Conservation (phyloP, 1,140 invertebrate species). For the Aphelenchoides avenae region DNA sequence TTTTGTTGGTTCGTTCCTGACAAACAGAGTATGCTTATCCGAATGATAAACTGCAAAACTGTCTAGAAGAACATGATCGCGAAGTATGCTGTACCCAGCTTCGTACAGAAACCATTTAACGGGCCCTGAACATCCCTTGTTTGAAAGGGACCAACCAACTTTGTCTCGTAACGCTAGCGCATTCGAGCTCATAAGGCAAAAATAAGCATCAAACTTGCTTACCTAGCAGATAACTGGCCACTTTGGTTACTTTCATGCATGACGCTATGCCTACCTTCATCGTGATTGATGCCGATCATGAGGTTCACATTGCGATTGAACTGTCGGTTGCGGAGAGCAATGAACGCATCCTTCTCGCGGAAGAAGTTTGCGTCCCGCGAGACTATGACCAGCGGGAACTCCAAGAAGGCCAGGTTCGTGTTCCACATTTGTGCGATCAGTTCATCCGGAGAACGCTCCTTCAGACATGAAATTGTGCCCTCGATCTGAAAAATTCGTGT, state of each 20-base stretch:
- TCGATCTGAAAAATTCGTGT: conserved; percentile 43
- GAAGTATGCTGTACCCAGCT: too few species aligned
- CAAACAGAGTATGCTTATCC: too few species aligned
- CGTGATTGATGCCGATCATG: conserved; percentile 58
- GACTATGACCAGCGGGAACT: conserved; percentile 58
- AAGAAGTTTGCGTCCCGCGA: conserved; percentile 57
- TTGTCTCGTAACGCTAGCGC: neutral
- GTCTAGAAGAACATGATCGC: too few species aligned
- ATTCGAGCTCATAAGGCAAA: too few species aligned
- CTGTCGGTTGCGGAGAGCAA: conserved; percentile 44
- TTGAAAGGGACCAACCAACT: too few species aligned
- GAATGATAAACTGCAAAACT: too few species aligned
- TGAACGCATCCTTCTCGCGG: conserved; percentile 51
- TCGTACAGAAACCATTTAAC: too few species aligned
- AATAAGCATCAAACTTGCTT: too few species aligned
- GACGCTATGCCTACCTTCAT: conserved; percentile 39
- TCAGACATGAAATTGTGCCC: conserved; percentile 39
- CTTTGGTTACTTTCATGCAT: too few species aligned
- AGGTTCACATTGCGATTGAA: conserved; percentile 53
- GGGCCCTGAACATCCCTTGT: too few species aligned
- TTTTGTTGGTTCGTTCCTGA: too few species aligned
- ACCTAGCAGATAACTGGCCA: too few species aligned
- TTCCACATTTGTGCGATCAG: conserved; percentile 55
- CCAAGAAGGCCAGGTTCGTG: conserved; percentile 46
- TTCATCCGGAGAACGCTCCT: conserved; percentile 26